Percentiles rank a stretch among this genome's conserved stretches.
Evolutionary conservation across 2,888 invertebrate species (phyloP).

Genomic region (Pteria penguin): DNA sequence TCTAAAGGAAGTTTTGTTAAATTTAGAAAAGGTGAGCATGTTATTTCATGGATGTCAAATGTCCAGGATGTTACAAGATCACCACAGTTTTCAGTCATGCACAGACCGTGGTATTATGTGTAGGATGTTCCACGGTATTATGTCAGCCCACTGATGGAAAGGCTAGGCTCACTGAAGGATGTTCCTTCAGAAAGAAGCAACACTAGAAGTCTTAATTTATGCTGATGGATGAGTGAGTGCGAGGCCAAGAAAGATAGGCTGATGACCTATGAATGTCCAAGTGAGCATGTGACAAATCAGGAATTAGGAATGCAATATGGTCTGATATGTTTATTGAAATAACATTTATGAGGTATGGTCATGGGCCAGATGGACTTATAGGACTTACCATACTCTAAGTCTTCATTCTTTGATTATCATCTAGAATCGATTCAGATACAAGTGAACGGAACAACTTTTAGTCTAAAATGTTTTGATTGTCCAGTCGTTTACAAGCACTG

Average conservation of each 20-base stretch:
- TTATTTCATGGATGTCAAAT: constrained; percentile 99
- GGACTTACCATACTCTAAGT: too few relatives aligned
- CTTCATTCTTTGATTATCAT: too few relatives aligned
- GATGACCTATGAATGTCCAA: too few relatives aligned
- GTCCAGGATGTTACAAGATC: constrained; percentile 99
- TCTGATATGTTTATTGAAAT: too few relatives aligned
- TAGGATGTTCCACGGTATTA: constrained; percentile 98
- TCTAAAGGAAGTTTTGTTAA: background rate
- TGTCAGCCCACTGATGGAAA: constrained; percentile 99
- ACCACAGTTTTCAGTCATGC: constrained; percentile 99
- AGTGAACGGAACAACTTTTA: too few relatives aligned
- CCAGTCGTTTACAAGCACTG: too few relatives aligned
- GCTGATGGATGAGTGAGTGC: background rate
- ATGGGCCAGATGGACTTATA: too few relatives aligned
- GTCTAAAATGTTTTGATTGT: too few relatives aligned
- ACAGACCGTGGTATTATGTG: constrained; percentile 98
- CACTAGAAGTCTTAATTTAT: constrained; percentile 83
- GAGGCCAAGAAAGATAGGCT: constrained; percentile 4
- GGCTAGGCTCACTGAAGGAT: constrained; percentile 96
- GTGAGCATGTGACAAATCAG: too few relatives aligned
- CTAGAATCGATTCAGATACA: too few relatives aligned
- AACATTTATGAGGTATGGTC: too few relatives aligned
- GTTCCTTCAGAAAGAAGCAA: constrained; percentile 96
- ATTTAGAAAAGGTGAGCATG: constrained; percentile 54
- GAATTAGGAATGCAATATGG: too few relatives aligned